phyloP scores from a whole-genome alignment of 2,888 invertebrate species.

The Punctoribates punctum region DNA sequence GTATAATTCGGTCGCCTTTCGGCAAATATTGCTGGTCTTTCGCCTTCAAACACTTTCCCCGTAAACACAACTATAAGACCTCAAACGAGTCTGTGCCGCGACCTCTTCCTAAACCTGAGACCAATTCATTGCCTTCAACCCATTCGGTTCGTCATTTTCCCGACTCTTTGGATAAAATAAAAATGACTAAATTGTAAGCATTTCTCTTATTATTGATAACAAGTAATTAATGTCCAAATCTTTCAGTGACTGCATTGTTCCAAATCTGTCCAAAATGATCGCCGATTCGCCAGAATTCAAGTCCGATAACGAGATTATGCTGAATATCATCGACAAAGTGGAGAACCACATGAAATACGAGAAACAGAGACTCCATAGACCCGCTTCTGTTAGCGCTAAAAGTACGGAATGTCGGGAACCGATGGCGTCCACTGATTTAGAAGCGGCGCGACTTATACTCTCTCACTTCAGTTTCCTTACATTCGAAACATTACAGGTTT shows the following conservation, averaged over 20 bases:
- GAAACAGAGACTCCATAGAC: slow-evolving; percentile 32
- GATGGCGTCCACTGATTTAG: slow-evolving; percentile 65
- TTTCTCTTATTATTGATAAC: slow-evolving; percentile 32
- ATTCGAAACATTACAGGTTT: slow-evolving; percentile 28
- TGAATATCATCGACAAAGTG: slow-evolving; percentile 56
- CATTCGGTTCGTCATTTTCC: slow-evolving; percentile 67
- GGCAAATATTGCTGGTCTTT: slow-evolving; percentile 93
- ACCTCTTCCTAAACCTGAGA: slow-evolving; percentile 69
- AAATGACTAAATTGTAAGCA: slow-evolving; percentile 73
- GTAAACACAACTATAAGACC: slow-evolving; percentile 7
- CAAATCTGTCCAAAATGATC: slow-evolving; percentile 38
- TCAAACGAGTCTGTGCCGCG: slow-evolving; percentile 51
- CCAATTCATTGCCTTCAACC: slow-evolving; percentile 53
- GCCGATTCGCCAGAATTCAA: slow-evolving; percentile 52
- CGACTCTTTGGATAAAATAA: slow-evolving; percentile 71
- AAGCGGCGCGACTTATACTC: slow-evolving; percentile 87
- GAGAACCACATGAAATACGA: slow-evolving; percentile 50
- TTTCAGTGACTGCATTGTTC: slow-evolving; percentile 40
- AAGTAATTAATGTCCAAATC: slow-evolving; percentile 5
- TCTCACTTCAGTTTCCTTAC: slow-evolving; percentile 88
- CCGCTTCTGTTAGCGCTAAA: background rate
- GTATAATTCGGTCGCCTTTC: slow-evolving; percentile 80
- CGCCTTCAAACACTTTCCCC: slow-evolving; percentile 58
- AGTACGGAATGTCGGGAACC: slow-evolving; percentile 38
- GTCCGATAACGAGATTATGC: slow-evolving; percentile 65